Evolutionary conservation across 2,888 invertebrate species (phyloP), one percentile per base, ranked within the genome.

Genomic region (Pyrrhosoma nymphula): DNA sequence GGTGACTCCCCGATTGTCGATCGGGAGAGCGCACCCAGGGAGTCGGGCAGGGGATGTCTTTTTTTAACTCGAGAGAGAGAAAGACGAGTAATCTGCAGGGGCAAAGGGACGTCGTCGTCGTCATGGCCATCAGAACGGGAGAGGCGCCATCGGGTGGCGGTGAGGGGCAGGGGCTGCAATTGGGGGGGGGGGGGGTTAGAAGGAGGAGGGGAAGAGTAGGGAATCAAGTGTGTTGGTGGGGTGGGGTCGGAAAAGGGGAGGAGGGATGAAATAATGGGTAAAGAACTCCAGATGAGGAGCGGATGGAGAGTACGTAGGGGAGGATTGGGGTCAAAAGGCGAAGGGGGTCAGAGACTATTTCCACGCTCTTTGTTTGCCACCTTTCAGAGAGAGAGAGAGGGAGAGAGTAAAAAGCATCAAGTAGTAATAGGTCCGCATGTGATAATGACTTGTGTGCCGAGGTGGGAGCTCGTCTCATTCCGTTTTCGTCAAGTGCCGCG

Each of bases 241-340:
- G 35, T 12, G 30, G 35, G 82, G 82, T 1, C 0, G 14, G 47
- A 4, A 4, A 4, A 47, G 8, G 8, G 8, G 47, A 14, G 3
- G 1, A 12, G 82, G 35, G 30, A 35, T 35, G 82, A 35, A 82
- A 82, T 82, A 82, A 82, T 82, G 82, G 82, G 30, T 2, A 1
- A 30, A 30, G 14, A 14, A 14, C 82, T 0, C 82, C 18, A 10
- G 82, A 69, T 69, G 23, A 82, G 82, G 82, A 82, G 35, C 14
- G 69, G 23, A 0, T 60, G 6, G 60, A 60, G 82, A 35, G n/a
- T n/a, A n/a, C 12, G 30, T 14, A 60, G 60, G 30, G 82, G 18
- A 18, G 82, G 82, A 82, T 82, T 82, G 82, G 82, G 82, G 82
- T 82, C 82, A 82, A 82, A 82, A 82, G 82, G 82, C 35, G 30